Evolutionary conservation across 2,888 invertebrate genomes (phyloP).

Genomic region (Trichogramma dendrolimi): DNA sequence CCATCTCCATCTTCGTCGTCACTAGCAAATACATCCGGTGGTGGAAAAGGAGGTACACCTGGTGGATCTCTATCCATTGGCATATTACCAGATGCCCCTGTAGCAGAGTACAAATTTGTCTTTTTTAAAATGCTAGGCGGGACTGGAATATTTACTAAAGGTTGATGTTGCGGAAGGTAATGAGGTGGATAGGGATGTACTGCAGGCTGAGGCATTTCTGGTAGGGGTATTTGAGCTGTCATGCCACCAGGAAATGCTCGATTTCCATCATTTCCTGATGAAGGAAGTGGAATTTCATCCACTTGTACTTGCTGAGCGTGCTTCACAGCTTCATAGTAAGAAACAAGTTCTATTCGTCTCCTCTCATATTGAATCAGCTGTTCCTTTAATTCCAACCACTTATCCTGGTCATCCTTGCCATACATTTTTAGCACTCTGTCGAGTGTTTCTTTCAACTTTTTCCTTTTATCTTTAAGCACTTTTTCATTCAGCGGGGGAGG

Average conservation of each 20-base stretch:
- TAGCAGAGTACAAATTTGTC: constrained; percentile 57
- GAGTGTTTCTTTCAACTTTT: constrained; percentile 91
- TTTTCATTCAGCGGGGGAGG: constrained; percentile 95
- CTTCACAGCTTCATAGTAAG: constrained; percentile 91
- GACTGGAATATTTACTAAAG: constrained; percentile 56
- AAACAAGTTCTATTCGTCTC: constrained; percentile 77
- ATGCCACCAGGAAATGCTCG: constrained; percentile 49
- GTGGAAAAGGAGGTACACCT: constrained; percentile 83
- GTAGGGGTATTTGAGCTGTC: constrained; percentile 59
- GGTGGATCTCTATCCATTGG: constrained; percentile 66
- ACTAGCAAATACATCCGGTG: constrained; percentile 64
- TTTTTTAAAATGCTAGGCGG: constrained; percentile 72
- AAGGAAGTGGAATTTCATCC: constrained; percentile 93
- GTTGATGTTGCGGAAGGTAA: constrained; percentile 50
- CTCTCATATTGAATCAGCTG: constrained; percentile 92
- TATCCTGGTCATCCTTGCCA: constrained; percentile 95
- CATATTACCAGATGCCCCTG: constrained; percentile 41
- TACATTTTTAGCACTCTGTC: constrained; percentile 91
- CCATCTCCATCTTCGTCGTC: constrained; percentile 56
- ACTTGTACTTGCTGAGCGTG: constrained; percentile 92
- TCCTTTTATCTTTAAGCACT: constrained; percentile 92
- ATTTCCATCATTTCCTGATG: constrained; percentile 46
- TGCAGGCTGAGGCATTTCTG: constrained; percentile 51
- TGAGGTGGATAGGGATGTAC: constrained; percentile 45
- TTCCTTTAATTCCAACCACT: constrained; percentile 85